Conservation (phyloP, 2,888 invertebrate species). For the Drosophila dives region DNA sequence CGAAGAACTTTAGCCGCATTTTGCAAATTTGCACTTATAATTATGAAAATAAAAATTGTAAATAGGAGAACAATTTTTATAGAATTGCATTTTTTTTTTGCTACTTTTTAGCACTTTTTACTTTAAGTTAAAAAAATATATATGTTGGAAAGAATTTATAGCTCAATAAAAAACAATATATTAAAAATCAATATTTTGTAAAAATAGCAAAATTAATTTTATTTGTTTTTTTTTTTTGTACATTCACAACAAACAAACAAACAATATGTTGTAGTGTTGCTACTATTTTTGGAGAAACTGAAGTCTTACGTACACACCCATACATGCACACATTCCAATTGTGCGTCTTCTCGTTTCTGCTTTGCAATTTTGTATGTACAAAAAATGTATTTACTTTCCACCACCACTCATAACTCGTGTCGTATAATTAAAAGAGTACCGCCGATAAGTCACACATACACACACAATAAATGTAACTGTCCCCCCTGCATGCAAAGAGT, state of each 20-base stretch:
- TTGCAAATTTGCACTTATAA: background rate
- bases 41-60: background rate
- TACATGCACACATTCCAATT: background rate
- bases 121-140: background rate
- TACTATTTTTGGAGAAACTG: background rate
- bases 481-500: background rate
- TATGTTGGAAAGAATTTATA: background rate
- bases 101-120: background rate
- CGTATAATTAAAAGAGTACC: background rate
- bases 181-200: background rate
- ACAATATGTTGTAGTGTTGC: background rate
- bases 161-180: background rate
- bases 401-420: background rate
- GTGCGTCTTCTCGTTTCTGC: background rate
- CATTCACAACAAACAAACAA: background rate
- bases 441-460: constrained; percentile 1
- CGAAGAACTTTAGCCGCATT: background rate
- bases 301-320: background rate
- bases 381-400: background rate
- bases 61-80: background rate
- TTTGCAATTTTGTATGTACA: background rate
- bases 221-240: background rate
- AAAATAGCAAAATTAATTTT: background rate
- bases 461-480: background rate
- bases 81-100: background rate